phyloP scores from a whole-genome alignment of 1,140 invertebrate species.

The Listronotus bonariensis region DNA sequence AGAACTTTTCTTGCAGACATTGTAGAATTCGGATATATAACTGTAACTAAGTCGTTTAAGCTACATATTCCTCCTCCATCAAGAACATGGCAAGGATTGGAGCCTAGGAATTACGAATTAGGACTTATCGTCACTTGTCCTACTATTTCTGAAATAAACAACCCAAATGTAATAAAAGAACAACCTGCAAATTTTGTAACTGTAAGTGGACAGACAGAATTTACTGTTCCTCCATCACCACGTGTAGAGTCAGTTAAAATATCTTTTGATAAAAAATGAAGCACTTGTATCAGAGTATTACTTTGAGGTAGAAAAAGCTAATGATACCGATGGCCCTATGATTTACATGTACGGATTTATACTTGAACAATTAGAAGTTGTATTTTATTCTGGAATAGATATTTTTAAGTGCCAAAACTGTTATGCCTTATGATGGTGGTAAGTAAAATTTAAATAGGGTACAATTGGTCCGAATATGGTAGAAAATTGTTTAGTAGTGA shows the following conservation, averaged over 20 bases:
- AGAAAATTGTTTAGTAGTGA: too few relatives aligned
- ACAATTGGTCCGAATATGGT: too few relatives aligned
- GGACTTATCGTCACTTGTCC: constrained; percentile 33
- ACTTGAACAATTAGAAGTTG: constrained; percentile 18
- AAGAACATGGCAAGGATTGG: constrained; percentile 28
- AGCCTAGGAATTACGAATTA: constrained; percentile 19
- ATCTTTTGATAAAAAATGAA: constrained; percentile 4
- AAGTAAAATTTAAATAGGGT: constrained; percentile 5
- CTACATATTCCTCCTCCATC: constrained; percentile 27
- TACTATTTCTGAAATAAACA: constrained; percentile 4
- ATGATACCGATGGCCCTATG: not conserved
- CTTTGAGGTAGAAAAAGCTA: constrained; percentile 20
- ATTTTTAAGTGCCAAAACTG: constrained; percentile 18
- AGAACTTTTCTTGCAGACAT: constrained; percentile 35
- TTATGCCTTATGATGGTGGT: constrained; percentile 29
- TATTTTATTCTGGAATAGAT: constrained; percentile 20
- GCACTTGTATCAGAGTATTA: constrained; percentile 6
- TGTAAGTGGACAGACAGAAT: not conserved
- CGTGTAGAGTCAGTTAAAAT: not conserved
- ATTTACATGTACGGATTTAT: constrained; percentile 39
- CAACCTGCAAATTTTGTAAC: constrained; percentile 10
- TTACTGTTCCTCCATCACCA: constrained; percentile 7
- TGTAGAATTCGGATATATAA: constrained; percentile 29
- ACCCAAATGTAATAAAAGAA: constrained; percentile 16
- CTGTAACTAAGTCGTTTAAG: constrained; percentile 26